Conservation (phyloP, 1,140 invertebrate species). For the Gryon sp. region DNA sequence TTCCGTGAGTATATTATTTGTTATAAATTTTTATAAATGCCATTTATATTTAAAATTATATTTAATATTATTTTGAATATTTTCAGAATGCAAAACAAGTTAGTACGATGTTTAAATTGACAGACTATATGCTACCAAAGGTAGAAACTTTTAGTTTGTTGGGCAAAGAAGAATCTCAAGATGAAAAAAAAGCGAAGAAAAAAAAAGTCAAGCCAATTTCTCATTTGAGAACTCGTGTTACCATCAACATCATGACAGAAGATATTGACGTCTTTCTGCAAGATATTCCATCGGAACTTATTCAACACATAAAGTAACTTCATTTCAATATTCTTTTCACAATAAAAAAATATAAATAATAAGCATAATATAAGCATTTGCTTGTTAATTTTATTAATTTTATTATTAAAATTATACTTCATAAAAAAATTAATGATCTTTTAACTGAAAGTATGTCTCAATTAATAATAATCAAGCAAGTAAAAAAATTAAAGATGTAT, state of each 20-base stretch:
- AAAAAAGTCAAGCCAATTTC: constrained; percentile 73
- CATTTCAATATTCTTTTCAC: constrained; percentile 2
- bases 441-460: no score
- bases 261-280: constrained; percentile 81
- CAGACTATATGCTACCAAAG: constrained; percentile 86
- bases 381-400: constrained; percentile 1
- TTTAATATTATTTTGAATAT: constrained; percentile 17
- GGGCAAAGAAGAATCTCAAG: constrained; percentile 73
- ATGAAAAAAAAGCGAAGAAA: constrained; percentile 48
- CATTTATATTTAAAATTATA: no score
- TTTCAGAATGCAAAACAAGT: constrained; percentile 80
- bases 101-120: constrained; percentile 82
- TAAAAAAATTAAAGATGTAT: no score
- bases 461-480: no score
- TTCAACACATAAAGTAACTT: constrained; percentile 80
- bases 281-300: constrained; percentile 83
- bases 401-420: constrained; percentile 18
- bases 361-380: no score
- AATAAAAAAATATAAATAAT: no score
- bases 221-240: constrained; percentile 83
- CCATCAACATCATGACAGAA: constrained; percentile 84
- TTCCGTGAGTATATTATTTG: constrained; percentile 48
- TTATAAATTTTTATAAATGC: no score
- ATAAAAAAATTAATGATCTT: no score
- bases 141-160: constrained; percentile 88